Evolutionary conservation across 2,888 invertebrate genomes (phyloP).

Genomic region (Cloeon dipterum): DNA sequence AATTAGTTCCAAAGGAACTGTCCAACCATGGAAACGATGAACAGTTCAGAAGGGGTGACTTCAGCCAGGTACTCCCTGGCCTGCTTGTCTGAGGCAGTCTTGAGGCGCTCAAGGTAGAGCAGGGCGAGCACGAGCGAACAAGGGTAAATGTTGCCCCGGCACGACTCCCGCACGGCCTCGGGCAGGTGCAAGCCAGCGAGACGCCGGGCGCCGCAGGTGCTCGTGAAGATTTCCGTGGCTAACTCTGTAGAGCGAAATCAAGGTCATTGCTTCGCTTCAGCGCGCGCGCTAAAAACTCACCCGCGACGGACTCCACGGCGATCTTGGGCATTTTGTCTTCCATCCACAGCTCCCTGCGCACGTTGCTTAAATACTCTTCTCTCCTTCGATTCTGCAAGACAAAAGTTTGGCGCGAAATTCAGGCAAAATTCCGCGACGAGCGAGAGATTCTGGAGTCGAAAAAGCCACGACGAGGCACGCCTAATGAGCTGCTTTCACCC

Average conservation of each 20-base stretch:
- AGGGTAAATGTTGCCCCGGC: slow-evolving; percentile 69
- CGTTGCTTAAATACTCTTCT: not conserved
- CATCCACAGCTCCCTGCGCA: not conserved
- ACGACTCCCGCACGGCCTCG: slow-evolving; percentile 49
- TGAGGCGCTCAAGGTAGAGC: slow-evolving; percentile 77
- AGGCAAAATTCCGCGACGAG: too few species aligned
- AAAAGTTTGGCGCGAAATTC: too few species aligned
- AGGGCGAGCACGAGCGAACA: slow-evolving; percentile 83
- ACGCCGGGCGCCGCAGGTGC: slow-evolving; percentile 13
- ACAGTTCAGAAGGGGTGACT: slow-evolving; percentile 75
- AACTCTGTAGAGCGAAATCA: not conserved
- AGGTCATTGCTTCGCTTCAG: too few species aligned
- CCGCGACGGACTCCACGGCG: not conserved
- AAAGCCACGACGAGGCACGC: too few species aligned
- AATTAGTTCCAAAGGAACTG: not conserved
- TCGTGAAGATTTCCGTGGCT: not conserved
- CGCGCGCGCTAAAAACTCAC: not conserved
- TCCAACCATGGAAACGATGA: slow-evolving; percentile 73
- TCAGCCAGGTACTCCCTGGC: slow-evolving; percentile 56
- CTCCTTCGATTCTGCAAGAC: not conserved
- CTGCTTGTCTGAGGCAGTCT: slow-evolving; percentile 15
- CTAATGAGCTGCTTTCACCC: too few species aligned
- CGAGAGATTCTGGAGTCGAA: too few species aligned
- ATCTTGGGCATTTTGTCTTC: not conserved
- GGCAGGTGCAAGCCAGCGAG: slow-evolving; percentile 53